A percentile compares a stretch with the other conserved stretches of the same genome.
Evolutionary conservation across 2,797 vertebrate genomes (phyloP).

Genomic region (Gadopsis marmoratus): DNA sequence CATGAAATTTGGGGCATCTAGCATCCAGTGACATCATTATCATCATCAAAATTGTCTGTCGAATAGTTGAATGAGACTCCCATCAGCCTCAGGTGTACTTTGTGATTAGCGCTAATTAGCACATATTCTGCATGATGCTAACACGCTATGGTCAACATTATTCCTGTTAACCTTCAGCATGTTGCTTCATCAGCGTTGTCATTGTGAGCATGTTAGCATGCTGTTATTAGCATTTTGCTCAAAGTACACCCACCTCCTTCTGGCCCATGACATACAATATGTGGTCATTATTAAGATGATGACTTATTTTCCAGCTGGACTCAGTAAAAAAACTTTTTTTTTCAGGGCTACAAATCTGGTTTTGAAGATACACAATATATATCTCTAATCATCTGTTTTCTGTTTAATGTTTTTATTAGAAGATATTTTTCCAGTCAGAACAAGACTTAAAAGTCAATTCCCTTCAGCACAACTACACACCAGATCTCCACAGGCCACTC

Average conservation of each 20-base stretch:
- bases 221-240: neutral
- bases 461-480: conserved; percentile 2
- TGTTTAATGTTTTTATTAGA: neutral
- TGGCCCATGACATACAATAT: neutral
- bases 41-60: neutral
- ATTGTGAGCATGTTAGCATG: neutral
- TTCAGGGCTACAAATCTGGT: conserved; percentile 4
- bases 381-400: neutral
- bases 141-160: neutral
- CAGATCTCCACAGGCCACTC: conserved; percentile 18
- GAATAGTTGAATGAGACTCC: neutral
- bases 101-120: too few relatives aligned
- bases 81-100: neutral
- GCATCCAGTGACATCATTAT: neutral
- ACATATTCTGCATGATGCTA: neutral
- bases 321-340: neutral
- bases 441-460: neutral
- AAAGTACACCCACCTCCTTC: neutral
- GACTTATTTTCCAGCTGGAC: conserved; percentile 11
- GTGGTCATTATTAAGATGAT: conserved; percentile 4
- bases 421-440: conserved; percentile 3
- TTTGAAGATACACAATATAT: conserved; percentile 1
- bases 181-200: neutral
- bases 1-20: too few relatives aligned
- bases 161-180: neutral